Evolutionary conservation across 1,140 invertebrate species (phyloP).

Genomic region (Bombus sibiricus): DNA sequence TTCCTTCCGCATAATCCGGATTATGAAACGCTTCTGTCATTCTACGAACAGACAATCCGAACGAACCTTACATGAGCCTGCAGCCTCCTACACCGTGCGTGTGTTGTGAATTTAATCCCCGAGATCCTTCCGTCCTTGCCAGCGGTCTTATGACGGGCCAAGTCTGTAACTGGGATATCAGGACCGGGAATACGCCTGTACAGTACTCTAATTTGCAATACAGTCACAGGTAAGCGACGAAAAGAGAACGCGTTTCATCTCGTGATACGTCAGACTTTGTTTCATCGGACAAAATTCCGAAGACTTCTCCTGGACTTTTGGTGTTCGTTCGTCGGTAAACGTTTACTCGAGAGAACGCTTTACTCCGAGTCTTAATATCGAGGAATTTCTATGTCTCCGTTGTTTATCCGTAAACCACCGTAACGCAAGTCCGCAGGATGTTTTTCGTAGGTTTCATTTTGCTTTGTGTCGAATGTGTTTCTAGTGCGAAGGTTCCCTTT

Average conservation of each 20-base stretch:
- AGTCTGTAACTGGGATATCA: constrained; percentile 91
- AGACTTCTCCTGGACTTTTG: too few species aligned
- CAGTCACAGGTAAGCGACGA: constrained; percentile 72
- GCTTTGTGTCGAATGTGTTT: not conserved
- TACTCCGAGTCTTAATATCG: not conserved
- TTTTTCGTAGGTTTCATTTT: not conserved
- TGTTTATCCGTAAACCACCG: not conserved
- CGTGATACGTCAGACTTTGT: constrained; percentile 22
- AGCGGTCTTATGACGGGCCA: constrained; percentile 95
- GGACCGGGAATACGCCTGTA: constrained; percentile 87
- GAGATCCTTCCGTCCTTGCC: constrained; percentile 93
- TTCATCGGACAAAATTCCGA: constrained; percentile 14
- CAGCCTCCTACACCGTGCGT: constrained; percentile 89
- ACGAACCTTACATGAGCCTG: constrained; percentile 90
- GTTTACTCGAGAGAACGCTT: not conserved
- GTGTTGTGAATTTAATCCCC: constrained; percentile 95
- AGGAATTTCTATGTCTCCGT: not conserved
- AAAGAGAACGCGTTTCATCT: not conserved
- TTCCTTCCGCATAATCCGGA: constrained; percentile 2
- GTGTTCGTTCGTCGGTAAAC: not conserved
- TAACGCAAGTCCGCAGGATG: not conserved
- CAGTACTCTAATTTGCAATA: constrained; percentile 76
- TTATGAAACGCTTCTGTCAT: constrained; percentile 27
- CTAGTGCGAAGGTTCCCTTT: not conserved
- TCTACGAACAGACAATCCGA: constrained; percentile 89